Conservation (phyloP, 1,140 invertebrate species). For the Pteromalus puparum region DNA sequence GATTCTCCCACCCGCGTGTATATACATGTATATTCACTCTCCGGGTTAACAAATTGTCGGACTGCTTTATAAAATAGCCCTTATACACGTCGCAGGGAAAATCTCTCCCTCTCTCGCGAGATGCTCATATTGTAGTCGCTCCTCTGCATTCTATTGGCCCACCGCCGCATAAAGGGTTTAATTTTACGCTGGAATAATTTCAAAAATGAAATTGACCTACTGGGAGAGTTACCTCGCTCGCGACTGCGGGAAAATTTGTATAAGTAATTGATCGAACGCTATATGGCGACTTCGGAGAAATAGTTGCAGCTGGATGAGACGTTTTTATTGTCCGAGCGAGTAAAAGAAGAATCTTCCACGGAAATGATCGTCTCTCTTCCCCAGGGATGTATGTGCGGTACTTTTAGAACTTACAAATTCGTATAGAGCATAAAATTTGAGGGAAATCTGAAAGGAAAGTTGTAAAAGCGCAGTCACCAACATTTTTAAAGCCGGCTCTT, state of each 20-base stretch:
- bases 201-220: background rate
- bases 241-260: background rate
- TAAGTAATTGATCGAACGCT: background rate
- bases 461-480: background rate
- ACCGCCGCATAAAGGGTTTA: background rate
- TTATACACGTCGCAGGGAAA: background rate
- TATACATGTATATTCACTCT: slow-evolving; percentile 6
- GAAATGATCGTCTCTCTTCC: background rate
- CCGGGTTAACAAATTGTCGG: slow-evolving; percentile 34
- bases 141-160: background rate
- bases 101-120: background rate
- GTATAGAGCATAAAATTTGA: slow-evolving; percentile 1
- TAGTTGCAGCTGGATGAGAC: background rate
- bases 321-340: background rate
- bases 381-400: background rate
- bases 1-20: background rate
- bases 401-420: slow-evolving; percentile 1
- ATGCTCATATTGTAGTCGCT: no score
- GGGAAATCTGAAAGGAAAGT: background rate
- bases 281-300: background rate
- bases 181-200: background rate
- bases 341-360: background rate
- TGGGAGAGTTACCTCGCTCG: no score
- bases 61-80: slow-evolving; percentile 31
- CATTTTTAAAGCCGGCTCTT: background rate